phyloP scores from a whole-genome alignment of 2,888 invertebrate species.

The Empis livida region DNA sequence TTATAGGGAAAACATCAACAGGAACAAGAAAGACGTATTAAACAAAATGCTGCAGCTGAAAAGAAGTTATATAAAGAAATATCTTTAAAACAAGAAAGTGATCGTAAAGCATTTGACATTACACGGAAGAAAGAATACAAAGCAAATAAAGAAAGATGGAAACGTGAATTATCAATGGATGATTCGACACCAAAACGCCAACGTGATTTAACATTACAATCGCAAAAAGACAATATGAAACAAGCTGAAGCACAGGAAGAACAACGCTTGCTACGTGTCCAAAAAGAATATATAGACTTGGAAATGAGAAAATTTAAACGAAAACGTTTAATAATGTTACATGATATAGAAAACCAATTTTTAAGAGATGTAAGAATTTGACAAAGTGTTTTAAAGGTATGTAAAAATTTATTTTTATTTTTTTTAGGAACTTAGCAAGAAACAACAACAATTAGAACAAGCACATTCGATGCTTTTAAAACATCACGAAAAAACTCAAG shows the following conservation, averaged over 20 bases:
- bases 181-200: conserved; percentile 86
- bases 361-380: conserved; percentile 58
- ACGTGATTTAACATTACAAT: conserved; percentile 77
- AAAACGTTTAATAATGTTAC: conserved; percentile 73
- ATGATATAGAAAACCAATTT: conserved; percentile 82
- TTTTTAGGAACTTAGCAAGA: conserved; percentile 78
- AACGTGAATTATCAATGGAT: conserved; percentile 82
- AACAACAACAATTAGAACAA: conserved; percentile 89
- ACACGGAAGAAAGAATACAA: conserved; percentile 96
- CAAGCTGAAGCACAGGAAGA: conserved; percentile 86
- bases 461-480: conserved; percentile 87
- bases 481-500: conserved; percentile 95
- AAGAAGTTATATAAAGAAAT: conserved; percentile 91
- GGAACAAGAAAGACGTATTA: conserved; percentile 66
- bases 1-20: conserved; percentile 56
- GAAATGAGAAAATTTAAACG: conserved; percentile 87
- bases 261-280: conserved; percentile 71
- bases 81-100: conserved; percentile 74
- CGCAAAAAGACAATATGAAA: conserved; percentile 83
- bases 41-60: conserved; percentile 78
- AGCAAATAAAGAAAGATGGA: conserved; percentile 92
- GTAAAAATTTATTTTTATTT: neutral
- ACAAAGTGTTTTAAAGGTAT: neutral
- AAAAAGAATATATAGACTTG: conserved; percentile 81
- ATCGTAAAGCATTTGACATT: conserved; percentile 80